Evolutionary conservation across 1,140 invertebrate genomes (phyloP).

Genomic region (Drosophila littoralis): DNA sequence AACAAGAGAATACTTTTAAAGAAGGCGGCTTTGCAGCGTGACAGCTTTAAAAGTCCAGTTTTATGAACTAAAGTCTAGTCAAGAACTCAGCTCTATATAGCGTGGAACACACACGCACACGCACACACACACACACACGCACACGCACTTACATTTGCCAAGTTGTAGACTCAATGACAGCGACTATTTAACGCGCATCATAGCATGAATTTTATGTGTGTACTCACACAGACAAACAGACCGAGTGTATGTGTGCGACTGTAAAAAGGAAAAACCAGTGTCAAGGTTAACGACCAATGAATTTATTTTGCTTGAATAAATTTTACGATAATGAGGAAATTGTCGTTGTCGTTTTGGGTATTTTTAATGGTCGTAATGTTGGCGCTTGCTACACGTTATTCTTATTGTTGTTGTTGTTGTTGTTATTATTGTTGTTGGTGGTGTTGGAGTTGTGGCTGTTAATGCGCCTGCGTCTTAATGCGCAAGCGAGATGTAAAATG

Average conservation of each 20-base stretch:
- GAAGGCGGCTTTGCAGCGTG: conserved; percentile 5
- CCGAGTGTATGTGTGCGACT: conserved; percentile 16
- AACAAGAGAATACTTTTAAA: neutral
- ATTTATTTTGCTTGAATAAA: conserved; percentile 85
- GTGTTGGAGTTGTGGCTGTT: conserved; percentile 21
- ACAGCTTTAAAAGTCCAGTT: conserved; percentile 34
- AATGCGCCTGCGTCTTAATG: conserved; percentile 50
- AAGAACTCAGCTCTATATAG: conserved; percentile 7
- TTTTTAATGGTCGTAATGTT: conserved; percentile 83
- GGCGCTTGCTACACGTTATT: conserved; percentile 41
- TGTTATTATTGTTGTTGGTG: conserved; percentile 3
- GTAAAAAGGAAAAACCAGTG: conserved; percentile 84
- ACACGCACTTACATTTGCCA: conserved; percentile 28
- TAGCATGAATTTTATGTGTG: conserved; percentile 71
- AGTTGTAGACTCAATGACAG: conserved; percentile 68
- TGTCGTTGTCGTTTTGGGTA: conserved; percentile 84
- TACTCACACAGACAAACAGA: conserved; percentile 38
- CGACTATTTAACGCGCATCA: conserved; percentile 81
- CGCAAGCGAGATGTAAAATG: conserved; percentile 32
- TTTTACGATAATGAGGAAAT: conserved; percentile 85
- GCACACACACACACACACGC: conserved; percentile 19
- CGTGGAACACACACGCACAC: conserved; percentile 3
- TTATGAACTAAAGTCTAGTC: conserved; percentile 42
- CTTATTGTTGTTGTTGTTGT: conserved; percentile 8
- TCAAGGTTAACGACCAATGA: conserved; percentile 85